These are phyloP conservation scores for Vulpes vulpes DNA, from an alignment of 2,113 vertebrate species.

Conservation along the genomic window DNA sequence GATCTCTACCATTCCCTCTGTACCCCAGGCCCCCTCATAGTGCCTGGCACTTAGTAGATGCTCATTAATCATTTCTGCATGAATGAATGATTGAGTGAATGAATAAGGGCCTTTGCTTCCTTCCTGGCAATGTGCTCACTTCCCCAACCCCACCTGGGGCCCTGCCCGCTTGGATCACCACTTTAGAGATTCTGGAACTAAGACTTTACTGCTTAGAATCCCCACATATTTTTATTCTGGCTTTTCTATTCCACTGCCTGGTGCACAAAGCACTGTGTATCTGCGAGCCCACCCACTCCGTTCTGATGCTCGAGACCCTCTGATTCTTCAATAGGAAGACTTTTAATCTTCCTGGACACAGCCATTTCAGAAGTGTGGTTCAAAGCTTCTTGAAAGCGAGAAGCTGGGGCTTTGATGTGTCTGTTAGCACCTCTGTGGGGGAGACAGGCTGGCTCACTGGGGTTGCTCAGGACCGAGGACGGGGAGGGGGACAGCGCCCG, in stretches of 20 bases:
- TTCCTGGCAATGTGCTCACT: neutral
- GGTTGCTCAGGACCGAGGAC: neutral
- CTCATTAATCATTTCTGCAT: neutral
- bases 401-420: slow-evolving; percentile 84
- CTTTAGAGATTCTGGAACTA: neutral
- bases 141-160: neutral
- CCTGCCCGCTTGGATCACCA: fast-evolving
- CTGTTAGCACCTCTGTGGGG: slow-evolving; percentile 75
- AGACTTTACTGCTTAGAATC: neutral
- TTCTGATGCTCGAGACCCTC: slow-evolving; percentile 41
- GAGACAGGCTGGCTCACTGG: neutral
- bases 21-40: neutral
- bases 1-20: neutral
- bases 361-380: slow-evolving; percentile 80
- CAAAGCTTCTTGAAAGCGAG: slow-evolving; percentile 74
- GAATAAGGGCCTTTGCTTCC: neutral
- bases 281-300: slow-evolving; percentile 71
- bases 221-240: neutral
- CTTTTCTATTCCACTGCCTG: neutral
- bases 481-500: neutral
- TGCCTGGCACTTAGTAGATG: neutral
- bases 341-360: slow-evolving; percentile 78
- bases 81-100: neutral
- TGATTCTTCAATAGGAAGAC: neutral
- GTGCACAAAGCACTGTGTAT: slow-evolving; percentile 2